phyloP scores from a whole-genome alignment of 2,113 vertebrate genomes.

The Phainopepla nitens region DNA sequence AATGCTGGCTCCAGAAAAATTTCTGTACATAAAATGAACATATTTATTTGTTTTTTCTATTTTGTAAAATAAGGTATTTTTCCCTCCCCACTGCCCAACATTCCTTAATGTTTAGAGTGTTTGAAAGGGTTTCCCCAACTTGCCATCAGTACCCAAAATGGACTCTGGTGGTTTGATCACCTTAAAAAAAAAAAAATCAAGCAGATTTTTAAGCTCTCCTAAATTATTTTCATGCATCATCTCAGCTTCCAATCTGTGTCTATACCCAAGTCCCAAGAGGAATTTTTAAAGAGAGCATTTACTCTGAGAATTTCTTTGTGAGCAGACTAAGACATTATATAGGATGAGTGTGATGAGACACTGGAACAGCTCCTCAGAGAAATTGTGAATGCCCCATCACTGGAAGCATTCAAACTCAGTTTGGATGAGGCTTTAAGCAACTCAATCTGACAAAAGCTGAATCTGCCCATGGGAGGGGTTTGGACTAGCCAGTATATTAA shows the following conservation, averaged over 20 bases:
- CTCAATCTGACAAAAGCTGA: neutral
- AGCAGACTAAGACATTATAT: neutral
- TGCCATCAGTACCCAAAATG: neutral
- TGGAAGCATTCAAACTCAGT: neutral
- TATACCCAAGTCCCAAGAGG: fast-evolving
- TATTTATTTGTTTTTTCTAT: neutral
- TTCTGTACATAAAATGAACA: neutral
- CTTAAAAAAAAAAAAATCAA: neutral
- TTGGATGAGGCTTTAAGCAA: neutral
- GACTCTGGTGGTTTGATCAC: neutral
- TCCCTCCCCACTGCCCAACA: neutral
- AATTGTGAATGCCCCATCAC: neutral
- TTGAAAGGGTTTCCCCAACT: neutral
- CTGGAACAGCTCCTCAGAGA: neutral
- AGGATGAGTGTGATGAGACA: neutral
- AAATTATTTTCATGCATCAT: neutral
- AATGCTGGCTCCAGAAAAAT: neutral
- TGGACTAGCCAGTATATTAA: neutral
- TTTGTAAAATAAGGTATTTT: neutral
- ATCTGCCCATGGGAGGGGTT: neutral
- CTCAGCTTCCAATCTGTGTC: neutral
- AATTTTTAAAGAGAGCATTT: neutral
- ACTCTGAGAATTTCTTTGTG: neutral
- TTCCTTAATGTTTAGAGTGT: neutral
- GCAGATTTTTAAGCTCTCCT: neutral